Evolutionary conservation across 1,140 invertebrate species (phyloP).

Genomic region (Drosophila asahinai): DNA sequence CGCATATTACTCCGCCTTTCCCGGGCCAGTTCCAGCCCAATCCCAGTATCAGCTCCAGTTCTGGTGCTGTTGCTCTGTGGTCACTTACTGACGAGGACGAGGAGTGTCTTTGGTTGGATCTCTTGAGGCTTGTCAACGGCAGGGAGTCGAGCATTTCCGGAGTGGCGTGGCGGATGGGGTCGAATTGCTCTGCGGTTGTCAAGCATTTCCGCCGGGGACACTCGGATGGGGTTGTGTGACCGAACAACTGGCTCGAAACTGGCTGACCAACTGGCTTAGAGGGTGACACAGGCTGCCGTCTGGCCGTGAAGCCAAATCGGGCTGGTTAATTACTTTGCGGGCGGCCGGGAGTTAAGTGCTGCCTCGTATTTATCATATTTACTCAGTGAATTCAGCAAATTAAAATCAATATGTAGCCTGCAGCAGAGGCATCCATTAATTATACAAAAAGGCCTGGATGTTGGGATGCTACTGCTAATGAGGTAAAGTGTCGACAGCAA

Average conservation of each 20-base stretch:
- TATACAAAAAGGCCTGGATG: constrained; percentile 34
- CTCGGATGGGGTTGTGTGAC: constrained; percentile 53
- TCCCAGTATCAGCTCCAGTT: constrained; percentile 6
- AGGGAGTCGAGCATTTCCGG: constrained; percentile 49
- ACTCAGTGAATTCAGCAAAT: constrained; percentile 66
- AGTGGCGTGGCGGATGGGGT: constrained; percentile 11
- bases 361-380: constrained; percentile 70
- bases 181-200: constrained; percentile 54
- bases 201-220: constrained; percentile 47
- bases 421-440: constrained; percentile 58
- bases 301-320: constrained; percentile 47
- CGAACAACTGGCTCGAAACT: constrained; percentile 38
- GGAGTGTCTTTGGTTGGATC: constrained; percentile 64
- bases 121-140: constrained; percentile 70
- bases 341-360: constrained; percentile 50
- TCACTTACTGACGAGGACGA: constrained; percentile 62
- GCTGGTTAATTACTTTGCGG: constrained; percentile 75
- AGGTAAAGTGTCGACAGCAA: constrained; percentile 61
- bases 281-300: constrained; percentile 20
- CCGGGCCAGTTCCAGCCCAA: constrained; percentile 6
- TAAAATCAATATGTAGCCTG: constrained; percentile 59
- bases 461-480: constrained; percentile 37
- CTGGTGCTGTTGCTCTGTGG: constrained; percentile 54
- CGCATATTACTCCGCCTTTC: constrained; percentile 70
- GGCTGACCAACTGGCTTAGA: constrained; percentile 36